phyloP scores from a whole-genome alignment of 2,113 vertebrate genomes.

The Nannospalax galili region DNA sequence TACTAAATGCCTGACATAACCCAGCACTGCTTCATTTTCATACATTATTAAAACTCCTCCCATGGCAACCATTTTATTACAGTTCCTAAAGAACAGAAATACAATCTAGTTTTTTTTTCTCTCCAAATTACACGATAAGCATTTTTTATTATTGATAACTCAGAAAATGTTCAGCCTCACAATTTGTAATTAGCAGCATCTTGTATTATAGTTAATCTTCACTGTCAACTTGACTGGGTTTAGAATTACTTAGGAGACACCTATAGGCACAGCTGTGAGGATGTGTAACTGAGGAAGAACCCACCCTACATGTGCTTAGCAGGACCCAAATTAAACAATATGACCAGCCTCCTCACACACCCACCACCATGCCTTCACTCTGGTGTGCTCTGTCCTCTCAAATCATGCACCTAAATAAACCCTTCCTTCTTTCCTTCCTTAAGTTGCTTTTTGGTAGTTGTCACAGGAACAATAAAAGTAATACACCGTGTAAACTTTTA shows the following conservation, averaged over 20 bases:
- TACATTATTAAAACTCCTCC: constrained; percentile 43
- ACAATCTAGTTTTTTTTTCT: constrained; percentile 26
- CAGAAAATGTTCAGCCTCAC: constrained; percentile 35
- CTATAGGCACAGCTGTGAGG: neutral
- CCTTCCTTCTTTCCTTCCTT: neutral
- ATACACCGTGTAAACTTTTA: neutral
- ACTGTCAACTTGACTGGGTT: neutral
- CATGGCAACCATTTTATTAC: neutral
- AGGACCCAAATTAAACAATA: neutral
- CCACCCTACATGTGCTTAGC: neutral
- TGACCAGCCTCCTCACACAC: neutral
- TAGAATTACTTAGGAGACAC: neutral
- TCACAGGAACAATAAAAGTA: neutral
- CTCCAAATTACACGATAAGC: neutral
- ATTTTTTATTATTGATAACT: constrained; percentile 52
- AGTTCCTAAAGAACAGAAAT: constrained; percentile 21
- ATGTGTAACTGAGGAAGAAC: neutral
- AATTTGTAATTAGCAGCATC: constrained; percentile 33
- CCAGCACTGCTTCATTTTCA: neutral
- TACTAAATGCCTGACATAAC: constrained; percentile 20
- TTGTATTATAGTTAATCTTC: neutral
- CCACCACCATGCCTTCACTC: neutral
- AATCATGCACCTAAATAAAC: neutral
- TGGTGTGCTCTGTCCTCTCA: neutral
- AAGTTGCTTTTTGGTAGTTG: neutral